These are phyloP conservation scores for Agrochola lota DNA, from an alignment of 2,888 invertebrate genomes.

Conservation along the genomic window DNA sequence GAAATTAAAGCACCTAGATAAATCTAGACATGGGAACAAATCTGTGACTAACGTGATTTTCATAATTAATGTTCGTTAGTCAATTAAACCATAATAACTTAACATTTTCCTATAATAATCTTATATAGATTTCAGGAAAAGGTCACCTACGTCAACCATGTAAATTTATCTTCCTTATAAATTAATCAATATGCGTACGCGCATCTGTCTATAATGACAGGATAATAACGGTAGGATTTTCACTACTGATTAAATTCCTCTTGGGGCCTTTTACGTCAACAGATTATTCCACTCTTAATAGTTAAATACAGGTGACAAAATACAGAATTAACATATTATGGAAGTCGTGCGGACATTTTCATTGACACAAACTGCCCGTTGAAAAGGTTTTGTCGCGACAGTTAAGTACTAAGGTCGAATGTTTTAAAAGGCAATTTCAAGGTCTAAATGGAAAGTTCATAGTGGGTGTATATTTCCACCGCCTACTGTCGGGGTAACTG, in stretches of 20 bases:
- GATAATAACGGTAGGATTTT: constrained; percentile 32
- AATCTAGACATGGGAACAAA: constrained; percentile 3
- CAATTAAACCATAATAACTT: neutral
- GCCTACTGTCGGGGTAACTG: constrained; percentile 33
- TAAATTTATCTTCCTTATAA: constrained; percentile 12
- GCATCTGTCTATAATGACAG: constrained; percentile 20
- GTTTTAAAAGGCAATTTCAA: constrained; percentile 55
- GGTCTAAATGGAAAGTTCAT: constrained; percentile 64
- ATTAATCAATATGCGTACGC: constrained; percentile 27
- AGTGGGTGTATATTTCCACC: constrained; percentile 55
- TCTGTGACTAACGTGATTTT: neutral
- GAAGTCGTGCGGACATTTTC: constrained; percentile 31
- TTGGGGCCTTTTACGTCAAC: neutral
- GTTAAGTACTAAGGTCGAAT: constrained; percentile 38
- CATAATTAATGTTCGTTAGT: neutral
- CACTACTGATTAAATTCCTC: constrained; percentile 5
- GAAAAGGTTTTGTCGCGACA: constrained; percentile 51
- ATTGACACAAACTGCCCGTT: constrained; percentile 29
- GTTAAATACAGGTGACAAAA: constrained; percentile 28
- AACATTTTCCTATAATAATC: neutral
- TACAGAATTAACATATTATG: constrained; percentile 6
- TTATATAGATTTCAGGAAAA: constrained; percentile 10
- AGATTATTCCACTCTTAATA: neutral
- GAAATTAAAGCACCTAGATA: constrained; percentile 30
- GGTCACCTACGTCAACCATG: no score